Base-by-base conservation (phyloP, 2,797 vertebrate species). In the Zenarchopterus dispar region DNA sequence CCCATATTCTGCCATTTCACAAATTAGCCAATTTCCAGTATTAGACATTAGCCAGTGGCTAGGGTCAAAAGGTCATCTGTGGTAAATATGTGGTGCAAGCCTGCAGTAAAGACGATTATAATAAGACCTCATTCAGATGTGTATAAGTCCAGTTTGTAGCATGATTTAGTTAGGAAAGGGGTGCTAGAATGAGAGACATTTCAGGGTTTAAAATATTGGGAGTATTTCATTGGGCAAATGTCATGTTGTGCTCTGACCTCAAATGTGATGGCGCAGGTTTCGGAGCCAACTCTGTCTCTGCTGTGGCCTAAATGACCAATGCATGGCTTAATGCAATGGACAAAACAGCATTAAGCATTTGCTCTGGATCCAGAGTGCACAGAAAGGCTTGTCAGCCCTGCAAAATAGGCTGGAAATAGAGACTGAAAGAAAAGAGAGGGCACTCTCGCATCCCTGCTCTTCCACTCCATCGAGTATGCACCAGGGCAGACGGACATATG, bases 401-500 rank as follows among this genome's bases (percentile, higher is more conserved):
- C 67, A 84, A 88, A 87, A 76, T 81, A 80, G 85, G 72, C 73
- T 78, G 76, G 75, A 85, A 84, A 84, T 78, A 81, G 84, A 83
- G 64, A 82, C 65, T 72, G 72, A 75, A 81, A 84, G 84, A 79
- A 60, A 77, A 66, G 61, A 79, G 77, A 70, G 78, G 64, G 78
- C 82, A 81, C 86, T 86, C 73, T 86, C 71, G 62, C 77, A 75
- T 89, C 86, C 80, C 80, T 77, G 75, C 79, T 75, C 82, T 93
- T 93, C 91, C 88, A 89, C 84, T 87, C 89, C 84, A 84, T 43
- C 78, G 77, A 80, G 75, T 90, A 85, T 81, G 79, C 83, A 87
- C 82, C 78, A 82, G 84, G 81, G 85, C 88, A 89, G 87, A 89
- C 67, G 67, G 84, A 88, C 90, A 91, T 90, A 91, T 92, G 92